phyloP scores from a whole-genome alignment of 2,888 invertebrate species.

The Drosophila tripunctata region DNA sequence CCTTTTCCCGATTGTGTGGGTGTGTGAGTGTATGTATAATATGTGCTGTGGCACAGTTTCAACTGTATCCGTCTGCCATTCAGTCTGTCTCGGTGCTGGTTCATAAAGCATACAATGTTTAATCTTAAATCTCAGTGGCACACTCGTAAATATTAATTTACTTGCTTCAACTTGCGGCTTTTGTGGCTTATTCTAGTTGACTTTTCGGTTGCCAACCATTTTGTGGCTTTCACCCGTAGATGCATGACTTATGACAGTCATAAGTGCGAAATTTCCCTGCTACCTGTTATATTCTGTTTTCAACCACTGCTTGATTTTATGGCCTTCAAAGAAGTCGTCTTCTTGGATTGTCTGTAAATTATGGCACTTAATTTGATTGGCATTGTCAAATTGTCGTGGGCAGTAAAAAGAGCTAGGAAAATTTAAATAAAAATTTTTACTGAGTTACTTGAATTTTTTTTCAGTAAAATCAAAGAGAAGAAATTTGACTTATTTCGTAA shows the following conservation, averaged over 20 bases:
- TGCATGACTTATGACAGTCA: constrained; percentile 43
- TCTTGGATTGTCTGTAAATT: constrained; percentile 16
- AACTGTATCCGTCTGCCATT: background rate
- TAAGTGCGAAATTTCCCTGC: constrained; percentile 15
- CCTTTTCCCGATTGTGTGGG: background rate
- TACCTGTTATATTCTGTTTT: constrained; percentile 7
- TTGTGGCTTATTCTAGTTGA: constrained; percentile 37
- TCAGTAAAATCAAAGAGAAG: too few relatives aligned
- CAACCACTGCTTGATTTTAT: constrained; percentile 2
- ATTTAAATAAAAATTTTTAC: background rate
- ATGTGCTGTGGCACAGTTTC: constrained; percentile 34
- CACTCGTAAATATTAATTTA: constrained; percentile 74
- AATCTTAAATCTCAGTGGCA: constrained; percentile 49
- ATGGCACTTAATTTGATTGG: constrained; percentile 32
- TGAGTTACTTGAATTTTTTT: background rate
- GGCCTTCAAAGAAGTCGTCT: background rate
- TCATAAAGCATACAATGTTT: constrained; percentile 58
- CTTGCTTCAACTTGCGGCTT: constrained; percentile 52
- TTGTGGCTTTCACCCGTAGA: constrained; percentile 21
- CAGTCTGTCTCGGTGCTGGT: constrained; percentile 15
- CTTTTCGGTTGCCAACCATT: constrained; percentile 29
- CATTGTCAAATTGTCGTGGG: background rate
- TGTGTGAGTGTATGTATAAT: constrained; percentile 19
- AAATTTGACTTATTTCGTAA: too few relatives aligned
- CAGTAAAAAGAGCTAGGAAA: too few relatives aligned